Percentiles rank a stretch among this genome's conserved stretches.
Evolutionary conservation across 2,888 invertebrate genomes (phyloP).

Genomic region (Hipparchia semele): DNA sequence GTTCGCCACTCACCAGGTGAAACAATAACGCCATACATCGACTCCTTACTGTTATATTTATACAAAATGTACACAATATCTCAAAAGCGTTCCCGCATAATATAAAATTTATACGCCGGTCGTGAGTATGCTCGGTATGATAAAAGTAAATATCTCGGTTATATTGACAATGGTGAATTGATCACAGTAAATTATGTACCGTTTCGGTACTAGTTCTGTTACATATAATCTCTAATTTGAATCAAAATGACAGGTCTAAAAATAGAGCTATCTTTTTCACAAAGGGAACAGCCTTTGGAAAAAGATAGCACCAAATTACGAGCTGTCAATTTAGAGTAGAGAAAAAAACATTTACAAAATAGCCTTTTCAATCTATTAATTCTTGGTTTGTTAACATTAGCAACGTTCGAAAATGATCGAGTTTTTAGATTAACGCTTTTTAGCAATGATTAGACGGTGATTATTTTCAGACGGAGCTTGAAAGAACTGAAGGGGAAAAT

Average conservation of each 20-base stretch:
- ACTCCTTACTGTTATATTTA: slow-evolving; percentile 77
- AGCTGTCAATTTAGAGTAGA: too few species aligned
- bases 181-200: slow-evolving; percentile 35
- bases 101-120: slow-evolving; percentile 39
- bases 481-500: neutral
- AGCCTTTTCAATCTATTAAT: too few species aligned
- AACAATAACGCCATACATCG: slow-evolving; percentile 57
- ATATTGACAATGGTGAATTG: slow-evolving; percentile 29
- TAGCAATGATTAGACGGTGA: neutral
- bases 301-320: too few species aligned
- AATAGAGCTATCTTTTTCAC: too few species aligned
- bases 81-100: slow-evolving; percentile 70
- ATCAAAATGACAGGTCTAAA: too few species aligned
- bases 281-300: too few species aligned
- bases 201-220: neutral
- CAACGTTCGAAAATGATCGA: neutral
- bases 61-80: slow-evolving; percentile 81
- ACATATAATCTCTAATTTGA: too few species aligned
- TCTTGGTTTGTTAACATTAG: neutral
- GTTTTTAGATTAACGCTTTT: slow-evolving; percentile 1
- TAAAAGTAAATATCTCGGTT: slow-evolving; percentile 21
- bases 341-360: too few species aligned
- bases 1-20: slow-evolving; percentile 66
- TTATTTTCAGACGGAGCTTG: neutral
- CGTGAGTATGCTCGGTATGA: slow-evolving; percentile 33